Evolutionary conservation across 2,888 invertebrate species (phyloP), one percentile per base, ranked within the genome.

Genomic region (Agonum fuliginosum): DNA sequence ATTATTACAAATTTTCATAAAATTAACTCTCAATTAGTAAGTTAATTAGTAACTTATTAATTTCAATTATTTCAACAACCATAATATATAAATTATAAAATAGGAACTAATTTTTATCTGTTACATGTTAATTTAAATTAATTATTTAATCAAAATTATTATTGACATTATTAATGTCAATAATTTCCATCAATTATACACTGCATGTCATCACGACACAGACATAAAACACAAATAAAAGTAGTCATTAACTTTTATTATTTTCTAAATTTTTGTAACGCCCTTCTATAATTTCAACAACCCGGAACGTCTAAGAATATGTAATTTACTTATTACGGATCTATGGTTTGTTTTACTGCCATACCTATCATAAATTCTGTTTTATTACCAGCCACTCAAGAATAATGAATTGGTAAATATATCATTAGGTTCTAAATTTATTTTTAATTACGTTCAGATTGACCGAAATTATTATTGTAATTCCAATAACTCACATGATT

Each of bases 331-430:
- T 8, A 6, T 54, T 37, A 12, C 37, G 37, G 37, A 37, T 54
- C 54, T 54, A 37, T 37, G 3, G 10, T 37, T 12, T 12, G 37
- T 37, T 37, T 24, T 54, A 54, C 24, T 54, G 65, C 17, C 17
- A 19, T 54, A 54, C 22, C 24, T 54, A 17, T 41, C 34, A 37
- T 67, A 22, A 67, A 67, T 34, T 37, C 19, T 41, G 37, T 37
- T 37, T 54, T 41, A 67, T 41, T 67, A n/a, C 67, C 37, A 17
- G n/a, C 8, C 37, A 67, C 37, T 67, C 37, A 41, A 67, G 17
- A 67, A 34, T 22, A 67, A 67, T 67, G 22, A 41, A 27, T 65
- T 51, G 22, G n/a, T 22, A 22, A 54, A 27, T 54, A 27, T 54
- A 27, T 54, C 24, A 12, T 54, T 22, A 12, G 12, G 12, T 22